A percentile compares a stretch with the other conserved stretches of the same genome.
Evolutionary conservation across 2,888 invertebrate genomes (phyloP).

Genomic region (Bimastos eiseni): DNA sequence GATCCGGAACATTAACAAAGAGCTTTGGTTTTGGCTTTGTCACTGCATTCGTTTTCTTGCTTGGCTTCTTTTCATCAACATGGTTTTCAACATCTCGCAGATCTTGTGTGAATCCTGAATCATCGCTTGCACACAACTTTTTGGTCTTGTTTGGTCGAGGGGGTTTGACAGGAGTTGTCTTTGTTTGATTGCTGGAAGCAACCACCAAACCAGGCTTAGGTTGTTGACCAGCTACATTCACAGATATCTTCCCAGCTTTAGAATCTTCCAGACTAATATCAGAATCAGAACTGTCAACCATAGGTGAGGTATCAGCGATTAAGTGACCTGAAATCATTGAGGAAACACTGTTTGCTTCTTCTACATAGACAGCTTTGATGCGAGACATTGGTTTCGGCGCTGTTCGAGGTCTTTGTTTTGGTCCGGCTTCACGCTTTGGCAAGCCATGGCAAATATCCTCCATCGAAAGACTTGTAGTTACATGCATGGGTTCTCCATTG

Average conservation of each 20-base stretch:
- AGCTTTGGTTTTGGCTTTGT: neutral
- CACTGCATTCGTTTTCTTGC: neutral
- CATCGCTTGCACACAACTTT: neutral
- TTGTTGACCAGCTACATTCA: neutral
- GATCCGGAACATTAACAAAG: neutral
- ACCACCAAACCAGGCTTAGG: neutral
- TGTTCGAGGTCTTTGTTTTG: neutral
- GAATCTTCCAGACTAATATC: neutral
- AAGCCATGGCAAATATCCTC: neutral
- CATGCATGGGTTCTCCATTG: neutral
- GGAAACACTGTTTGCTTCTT: neutral
- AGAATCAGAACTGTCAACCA: neutral
- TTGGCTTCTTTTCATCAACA: neutral
- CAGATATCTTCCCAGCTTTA: neutral
- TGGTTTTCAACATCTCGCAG: neutral
- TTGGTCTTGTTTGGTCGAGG: neutral
- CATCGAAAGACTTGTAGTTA: neutral
- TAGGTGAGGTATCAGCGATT: neutral
- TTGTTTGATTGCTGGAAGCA: neutral
- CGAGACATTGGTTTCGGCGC: conserved; percentile 2
- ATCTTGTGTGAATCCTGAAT: neutral
- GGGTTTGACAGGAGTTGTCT: neutral
- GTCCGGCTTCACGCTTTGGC: neutral
- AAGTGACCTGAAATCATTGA: neutral
- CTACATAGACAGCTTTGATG: neutral